Evolutionary conservation across 2,797 vertebrate genomes (phyloP), one percentile per base, ranked within the genome.

Genomic region (Crypturellus tataupa): DNA sequence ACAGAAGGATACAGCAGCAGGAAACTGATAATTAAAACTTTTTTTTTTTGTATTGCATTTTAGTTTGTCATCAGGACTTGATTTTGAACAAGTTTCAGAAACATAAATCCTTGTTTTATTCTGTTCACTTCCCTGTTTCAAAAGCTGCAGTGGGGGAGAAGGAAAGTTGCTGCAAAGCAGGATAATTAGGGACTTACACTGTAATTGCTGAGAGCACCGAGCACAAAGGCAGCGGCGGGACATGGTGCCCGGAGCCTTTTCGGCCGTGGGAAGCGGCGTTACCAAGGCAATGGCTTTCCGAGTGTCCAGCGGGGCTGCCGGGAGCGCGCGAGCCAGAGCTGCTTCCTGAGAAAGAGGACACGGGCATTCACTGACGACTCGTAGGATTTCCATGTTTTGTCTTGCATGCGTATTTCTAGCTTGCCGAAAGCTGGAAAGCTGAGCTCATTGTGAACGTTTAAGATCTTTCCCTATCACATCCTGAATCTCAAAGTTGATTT

Each of bases 341-440:
- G 65, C 85, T 98, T 98, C 98, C 98, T 96, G 97, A 94, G 81
- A 91, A 93, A 95, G 83, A 91, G 96, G 95, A 96, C 95, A 94
- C 14, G 63, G 72, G 71, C 90, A 93, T 95, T 97, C 93, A 95
- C 95, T 79, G 91, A 91, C 81, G 75, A 85, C 96, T 96, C 93
- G 94, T 97, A 97, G 94, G 96, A 98, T 93, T 97, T 98, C 98
- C 97, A 98, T 87, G 95, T 97, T 98, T 98, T 98, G 97, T 98
- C 95, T 96, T 95, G 90, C 93, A 95, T 78, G 88, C 20, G 20
- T 96, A 96, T 97, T 98, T 97, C 97, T 92, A 96, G 95, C 88
- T 92, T 94, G 72, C 72, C 89, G 80, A 89, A 94, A 96, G 72
- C 75, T 97, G 96, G 95, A 97, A 97, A 97, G 93, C 90, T 91